Evolutionary conservation across 1,140 invertebrate genomes (phyloP), one percentile per base, ranked within the genome.

Genomic region (Drosophila pruinosa): DNA sequence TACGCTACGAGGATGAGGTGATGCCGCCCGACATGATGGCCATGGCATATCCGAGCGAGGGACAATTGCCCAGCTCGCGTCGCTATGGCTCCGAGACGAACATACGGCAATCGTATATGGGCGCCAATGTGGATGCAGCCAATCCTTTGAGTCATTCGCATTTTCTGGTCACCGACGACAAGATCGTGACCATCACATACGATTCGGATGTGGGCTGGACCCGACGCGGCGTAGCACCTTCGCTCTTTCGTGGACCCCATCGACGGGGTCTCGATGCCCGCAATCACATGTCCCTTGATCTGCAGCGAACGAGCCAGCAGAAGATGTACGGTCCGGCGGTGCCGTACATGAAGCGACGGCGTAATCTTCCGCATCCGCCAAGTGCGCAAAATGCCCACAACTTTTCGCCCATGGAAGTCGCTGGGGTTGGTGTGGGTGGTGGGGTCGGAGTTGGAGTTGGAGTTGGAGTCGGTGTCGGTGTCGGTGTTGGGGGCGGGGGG

Each of bases 201-300:
- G 91, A 92, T 69, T 92, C 91, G n/a, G 91, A 92, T 57, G 89
- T 91, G 36, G 91, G 91, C 34, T 92, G 91, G 91, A 89, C 91
- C 1, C 72, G 90, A 4, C 85, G 90, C 21, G 89, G 89, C 3
- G 89, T 91, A 3, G 80, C 80, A 0, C 88, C 89, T 0, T 89
- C 86, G 0, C 77, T 82, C 0, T 91, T 91, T 34, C 73, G 88
- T 0, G 80, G 75, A 8, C 52, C 86, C 0, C 82, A 83, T 15
- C 82, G 82, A 0, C 82, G 88, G 0, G 78, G 72, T 1, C 28
- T 68, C 7, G 69, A 82, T 41, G 69, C 83, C 2, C 71, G 88
- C 28, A 71, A 90, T 45, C 85, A 90, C 19, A 90, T 91, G 89
- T 91, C 89, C 1, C 74, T 91, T 4, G 86, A 91, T 19, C 58